Base-by-base conservation (phyloP, 2,888 invertebrate genomes). In the Craniophora ligustri region DNA sequence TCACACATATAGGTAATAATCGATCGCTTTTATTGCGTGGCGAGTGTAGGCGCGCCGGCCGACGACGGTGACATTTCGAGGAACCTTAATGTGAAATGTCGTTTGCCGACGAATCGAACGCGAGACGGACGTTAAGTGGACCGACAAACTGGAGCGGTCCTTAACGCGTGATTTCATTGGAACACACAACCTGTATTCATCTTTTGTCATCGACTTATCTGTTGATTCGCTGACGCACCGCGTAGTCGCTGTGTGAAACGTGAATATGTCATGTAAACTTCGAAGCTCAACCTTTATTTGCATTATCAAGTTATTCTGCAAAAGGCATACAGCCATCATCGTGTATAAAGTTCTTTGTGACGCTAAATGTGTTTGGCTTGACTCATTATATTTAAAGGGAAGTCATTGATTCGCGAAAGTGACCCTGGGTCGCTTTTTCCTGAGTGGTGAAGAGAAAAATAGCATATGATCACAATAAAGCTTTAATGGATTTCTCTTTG, bases 1-100 rank as follows among this genome's bases (percentile, higher is more conserved):
- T 90, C 91, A 92, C 92, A 92, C 91, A 86, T 91, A 92, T 91
- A 88, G 87, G 91, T 91, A 92, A 92, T 92, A 92, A 93, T 92
- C 92, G 91, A 93, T 92, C 86, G 90, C 83, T 87, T 91, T 92
- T 92, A 92, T 92, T 90, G 89, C 91, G 84, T 83, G 79, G 59
- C 79, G 77, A 81, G 86, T 87, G 86, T 82, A 86, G 87, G 86
- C 85, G 84, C 81, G 84, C 82, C 85, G 79, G 69, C 62, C 62
- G 56, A 38, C 62, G 56, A 38, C 67, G 75, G 85, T 86, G 90
- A 89, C 82, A 88, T 78, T 93, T 93, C 92, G 89, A 67, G 76
- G 92, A 92, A 92, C 81, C 84, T 83, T 82, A 84, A 84, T 84
- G 82, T 84, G 79, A 78, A 84, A 79, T 78, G 81, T 84, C 79